Evolutionary conservation across 2,113 vertebrate species (phyloP).

Genomic region (chimpanzee (Pan troglodytes)): NHGRI_mPanTro3-v2.1_pri NC_072407.2:31286501-31287000

Average conservation of each 20-base stretch:
- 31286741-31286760: background rate
- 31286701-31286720: constrained; percentile 42
- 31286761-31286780: background rate
- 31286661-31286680: constrained; percentile 54
- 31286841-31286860: background rate
- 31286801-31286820: background rate
- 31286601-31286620: constrained; percentile 31
- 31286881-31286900: background rate
- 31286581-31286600: background rate
- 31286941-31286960: background rate
- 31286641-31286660: constrained; percentile 15
- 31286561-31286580: constrained; percentile 8
- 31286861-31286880: background rate
- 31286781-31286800: background rate
- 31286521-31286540: background rate
- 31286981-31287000: background rate
- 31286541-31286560: background rate
- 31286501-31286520: background rate
- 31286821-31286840: background rate
- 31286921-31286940: background rate
- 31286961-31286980: background rate
- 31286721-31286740: constrained; percentile 9
- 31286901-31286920: background rate
- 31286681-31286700: constrained; percentile 25
- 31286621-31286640: constrained; percentile 50